Base-by-base conservation (phyloP, 2,113 vertebrate genomes). In the Carollia perspicillata region DNA sequence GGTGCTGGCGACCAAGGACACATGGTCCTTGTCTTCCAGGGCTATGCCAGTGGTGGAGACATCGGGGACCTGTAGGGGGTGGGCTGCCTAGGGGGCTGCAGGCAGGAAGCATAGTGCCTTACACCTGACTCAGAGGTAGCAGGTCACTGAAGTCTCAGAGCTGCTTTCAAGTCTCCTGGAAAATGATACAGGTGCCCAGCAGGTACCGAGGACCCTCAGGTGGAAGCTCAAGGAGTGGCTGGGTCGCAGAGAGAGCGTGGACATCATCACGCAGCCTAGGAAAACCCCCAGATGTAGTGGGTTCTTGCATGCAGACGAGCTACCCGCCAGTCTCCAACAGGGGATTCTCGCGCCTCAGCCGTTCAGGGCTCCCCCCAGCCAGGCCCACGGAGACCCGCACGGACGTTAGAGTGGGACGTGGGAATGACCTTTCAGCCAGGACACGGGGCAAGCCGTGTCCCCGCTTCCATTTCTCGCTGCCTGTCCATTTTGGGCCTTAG, bases 401-500 rank as follows among this genome's bases (percentile, higher is more conserved):
- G 42, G 42, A 9, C 11, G 1, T 44, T 16, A 4, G 7, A 86
- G 53, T 14, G 2, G 5, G 33, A 22, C 6, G 17, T 35, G 17
- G 12, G 66, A 40, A 12, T 37, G 6, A 13, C 75, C 17, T 18
- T 9, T 13, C 0, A 10, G 42, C 13, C 35, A 3, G 8, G 75
- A 4, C 16, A 4, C 6, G 3, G 23, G 42, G 10, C 2, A 1
- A 7, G 6, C 2, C 2, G 3, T 33, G 42, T 79, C 66, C 28
- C 18, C 18, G 3, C 20, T 22, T 30, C 35, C 44, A 3, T 17
- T 16, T 35, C 35, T 2, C 12, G 8, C n/a, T 3, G 4, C 20
- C 1, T 5, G 4, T 42, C 23, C 1, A 0, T 26, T 60, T 11
- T 26, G 1, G 53, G 20, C 37, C 9, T 37, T 20, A 0, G 75